These are phyloP conservation scores for Lasioglossum zephyrum DNA, from an alignment of 2,888 invertebrate species.

Conservation along the genomic window DNA sequence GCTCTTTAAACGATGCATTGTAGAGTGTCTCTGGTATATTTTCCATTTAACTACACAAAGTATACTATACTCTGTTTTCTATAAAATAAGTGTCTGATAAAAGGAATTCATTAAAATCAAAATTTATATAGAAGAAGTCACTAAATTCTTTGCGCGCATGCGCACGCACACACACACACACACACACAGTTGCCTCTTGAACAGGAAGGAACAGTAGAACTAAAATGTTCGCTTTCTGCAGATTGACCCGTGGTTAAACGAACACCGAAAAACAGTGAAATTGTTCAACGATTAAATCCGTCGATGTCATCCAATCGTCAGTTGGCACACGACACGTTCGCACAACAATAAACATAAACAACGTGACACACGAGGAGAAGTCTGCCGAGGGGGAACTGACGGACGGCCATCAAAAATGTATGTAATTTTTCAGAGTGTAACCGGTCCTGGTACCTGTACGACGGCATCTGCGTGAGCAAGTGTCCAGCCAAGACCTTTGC, in stretches of 20 bases:
- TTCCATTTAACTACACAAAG: too few species aligned
- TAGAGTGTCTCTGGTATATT: too few species aligned
- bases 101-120: too few species aligned
- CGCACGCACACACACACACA: not conserved
- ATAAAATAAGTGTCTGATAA: not conserved
- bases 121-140: not conserved
- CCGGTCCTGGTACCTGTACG: slow-evolving; percentile 87
- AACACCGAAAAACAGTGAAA: not conserved
- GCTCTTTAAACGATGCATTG: too few species aligned
- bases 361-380: not conserved
- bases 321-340: not conserved
- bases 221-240: not conserved
- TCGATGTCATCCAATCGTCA: slow-evolving; percentile 29
- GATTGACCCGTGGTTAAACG: not conserved
- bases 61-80: too few species aligned
- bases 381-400: slow-evolving; percentile 1
- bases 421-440: slow-evolving; percentile 88
- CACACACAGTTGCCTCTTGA: not conserved
- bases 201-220: not conserved
- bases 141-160: too few species aligned
- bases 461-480: slow-evolving; percentile 86
- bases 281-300: not conserved
- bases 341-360: slow-evolving; percentile 1
- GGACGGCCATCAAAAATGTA: slow-evolving; percentile 44
- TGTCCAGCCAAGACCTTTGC: slow-evolving; percentile 85